Base-by-base conservation (phyloP, 2,888 invertebrate species). In the Craniophora ligustri region DNA sequence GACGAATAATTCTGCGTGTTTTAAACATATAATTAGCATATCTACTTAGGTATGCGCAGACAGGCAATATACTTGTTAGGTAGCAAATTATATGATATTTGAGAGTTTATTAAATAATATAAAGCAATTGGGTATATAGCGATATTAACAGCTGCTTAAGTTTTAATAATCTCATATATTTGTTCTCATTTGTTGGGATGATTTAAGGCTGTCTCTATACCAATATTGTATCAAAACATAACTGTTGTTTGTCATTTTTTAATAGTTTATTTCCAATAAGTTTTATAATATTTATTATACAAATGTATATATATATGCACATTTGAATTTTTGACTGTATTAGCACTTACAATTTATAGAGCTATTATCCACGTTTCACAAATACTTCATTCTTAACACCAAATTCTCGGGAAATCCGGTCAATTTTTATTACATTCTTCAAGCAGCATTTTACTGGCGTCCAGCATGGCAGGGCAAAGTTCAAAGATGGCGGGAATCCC, bases 401-500 rank as follows among this genome's bases (percentile, higher is more conserved):
- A 38, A 41, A 28, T 42, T 48, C 14, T 44, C 41, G 18, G 53
- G 31, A 59, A 53, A 60, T 35, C 47, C 42, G 19, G 21, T 34
- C 50, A 31, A 57, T 50, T 64, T 59, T 59, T 62, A 61, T 65
- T 50, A 61, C 54, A 70, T 59, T 56, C 48, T 38, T 46, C 18
- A 53, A 60, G 61, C 57, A 66, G 55, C 63, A 58, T 73, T 68
- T 66, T 59, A 68, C 34, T 55, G 48, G 49, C 53, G 41, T 21
- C 18, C 35, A 3, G 39, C 31, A 40, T 67, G 49, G 45, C 59
- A 58, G 64, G 64, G 59, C 65, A 73, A 76, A 72, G 67, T 79
- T 79, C 78, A 86, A 89, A 88, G 80, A 89, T 89, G 89, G 92
- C 91, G 89, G 85, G 92, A 91, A 92, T 89, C 64, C 23, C 50